Evolutionary conservation across 1,140 invertebrate genomes (phyloP).

Genomic region (Ditylenchus dipsaci): DNA sequence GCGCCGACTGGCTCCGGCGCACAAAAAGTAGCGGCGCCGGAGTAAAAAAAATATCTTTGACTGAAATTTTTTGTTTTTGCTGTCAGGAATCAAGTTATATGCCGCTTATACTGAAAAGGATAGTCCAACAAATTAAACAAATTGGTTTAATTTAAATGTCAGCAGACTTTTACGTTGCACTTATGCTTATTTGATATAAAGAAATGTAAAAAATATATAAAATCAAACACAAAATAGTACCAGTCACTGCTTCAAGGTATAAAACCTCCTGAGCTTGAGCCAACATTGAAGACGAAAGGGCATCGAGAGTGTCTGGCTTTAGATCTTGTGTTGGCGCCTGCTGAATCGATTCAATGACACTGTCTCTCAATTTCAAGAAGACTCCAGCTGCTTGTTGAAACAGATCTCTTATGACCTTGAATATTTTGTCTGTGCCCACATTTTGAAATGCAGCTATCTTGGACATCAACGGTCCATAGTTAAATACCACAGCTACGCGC

Average conservation of each 20-base stretch:
- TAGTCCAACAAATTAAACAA: too few species aligned
- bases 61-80: too few species aligned
- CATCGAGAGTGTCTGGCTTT: constrained; percentile 79
- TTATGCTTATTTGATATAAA: too few species aligned
- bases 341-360: constrained; percentile 77
- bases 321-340: constrained; percentile 85
- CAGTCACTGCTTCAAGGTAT: constrained; percentile 83
- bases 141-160: too few species aligned
- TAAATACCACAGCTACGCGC: constrained; percentile 88
- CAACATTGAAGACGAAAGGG: constrained; percentile 82
- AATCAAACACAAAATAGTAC: constrained; percentile 60
- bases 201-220: constrained; percentile 14
- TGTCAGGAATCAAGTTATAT: too few species aligned
- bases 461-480: constrained; percentile 89
- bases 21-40: too few species aligned
- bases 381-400: constrained; percentile 80
- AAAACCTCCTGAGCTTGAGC: constrained; percentile 96
- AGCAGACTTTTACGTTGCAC: too few species aligned
- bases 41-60: too few species aligned
- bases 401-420: constrained; percentile 84
- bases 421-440: constrained; percentile 81
- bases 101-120: too few species aligned
- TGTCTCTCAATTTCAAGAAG: constrained; percentile 78
- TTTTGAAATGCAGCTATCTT: constrained; percentile 76
- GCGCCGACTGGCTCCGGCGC: too few species aligned